Conservation (phyloP, 2,888 invertebrate genomes). For the Netelia virgata region DNA sequence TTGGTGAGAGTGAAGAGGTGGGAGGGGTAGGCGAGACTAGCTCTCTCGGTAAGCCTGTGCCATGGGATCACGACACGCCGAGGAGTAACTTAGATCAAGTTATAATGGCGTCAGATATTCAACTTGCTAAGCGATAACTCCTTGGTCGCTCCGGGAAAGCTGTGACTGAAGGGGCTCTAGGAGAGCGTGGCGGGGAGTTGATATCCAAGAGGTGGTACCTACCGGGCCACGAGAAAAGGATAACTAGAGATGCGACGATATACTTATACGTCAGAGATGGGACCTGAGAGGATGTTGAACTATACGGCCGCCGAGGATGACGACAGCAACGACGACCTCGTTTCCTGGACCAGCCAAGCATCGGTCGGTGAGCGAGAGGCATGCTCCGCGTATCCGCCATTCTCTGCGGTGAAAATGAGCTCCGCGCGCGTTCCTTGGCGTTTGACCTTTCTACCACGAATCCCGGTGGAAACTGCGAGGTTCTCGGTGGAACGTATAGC, state of each 20-base stretch:
- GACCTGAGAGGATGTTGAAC: too few relatives aligned
- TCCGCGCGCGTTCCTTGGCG: constrained; percentile 4
- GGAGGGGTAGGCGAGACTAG: constrained; percentile 27
- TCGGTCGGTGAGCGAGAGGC: neutral
- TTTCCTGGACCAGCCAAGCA: neutral
- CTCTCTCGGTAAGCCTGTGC: constrained; percentile 49
- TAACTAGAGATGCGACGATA: too few relatives aligned
- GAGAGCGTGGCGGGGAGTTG: too few relatives aligned
- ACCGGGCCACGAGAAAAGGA: too few relatives aligned
- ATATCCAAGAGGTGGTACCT: too few relatives aligned
- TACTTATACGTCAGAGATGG: too few relatives aligned
- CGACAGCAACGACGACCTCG: constrained; percentile 46
- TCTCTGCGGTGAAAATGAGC: constrained; percentile 23
- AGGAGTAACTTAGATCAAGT: constrained; percentile 73
- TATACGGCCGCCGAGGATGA: neutral
- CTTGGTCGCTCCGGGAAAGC: constrained; percentile 18
- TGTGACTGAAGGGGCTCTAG: too few relatives aligned
- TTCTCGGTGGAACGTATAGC: neutral
- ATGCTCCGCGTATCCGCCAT: neutral
- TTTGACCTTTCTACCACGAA: constrained; percentile 53
- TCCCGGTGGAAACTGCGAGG: constrained; percentile 32
- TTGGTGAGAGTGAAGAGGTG: neutral
- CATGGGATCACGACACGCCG: constrained; percentile 59
- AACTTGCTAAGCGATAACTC: constrained; percentile 68
- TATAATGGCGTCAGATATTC: constrained; percentile 74